Evolutionary conservation across 2,888 invertebrate species (phyloP).

Genomic region (Coronaproctus castanopsis): DNA sequence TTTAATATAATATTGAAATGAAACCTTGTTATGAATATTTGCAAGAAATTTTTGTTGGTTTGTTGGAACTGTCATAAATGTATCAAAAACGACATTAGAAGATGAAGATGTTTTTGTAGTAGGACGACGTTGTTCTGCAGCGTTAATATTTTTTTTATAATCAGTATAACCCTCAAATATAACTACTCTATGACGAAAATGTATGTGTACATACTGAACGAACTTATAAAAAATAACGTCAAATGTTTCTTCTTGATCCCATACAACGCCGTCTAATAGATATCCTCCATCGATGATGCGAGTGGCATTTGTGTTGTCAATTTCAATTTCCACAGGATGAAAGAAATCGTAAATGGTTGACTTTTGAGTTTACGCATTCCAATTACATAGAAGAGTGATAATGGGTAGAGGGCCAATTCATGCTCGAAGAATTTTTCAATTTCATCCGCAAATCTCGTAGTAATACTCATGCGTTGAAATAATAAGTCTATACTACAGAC

Average conservation of each 20-base stretch:
- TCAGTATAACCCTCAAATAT: neutral
- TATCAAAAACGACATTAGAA: slow-evolving; percentile 1
- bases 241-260: slow-evolving; percentile 5
- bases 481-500: too few relatives aligned
- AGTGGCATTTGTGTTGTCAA: neutral
- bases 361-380: slow-evolving; percentile 16
- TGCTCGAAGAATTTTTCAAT: too few relatives aligned
- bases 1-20: neutral
- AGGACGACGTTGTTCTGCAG: slow-evolving; percentile 1
- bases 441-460: too few relatives aligned
- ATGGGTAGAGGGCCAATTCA: slow-evolving; percentile 16
- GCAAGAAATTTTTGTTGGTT: neutral
- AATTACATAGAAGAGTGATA: slow-evolving; percentile 18
- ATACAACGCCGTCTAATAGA: slow-evolving; percentile 5
- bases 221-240: neutral
- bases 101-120: slow-evolving; percentile 3
- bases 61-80: neutral
- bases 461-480: too few relatives aligned
- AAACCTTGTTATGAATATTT: slow-evolving; percentile 4
- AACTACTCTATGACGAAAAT: slow-evolving; percentile 1
- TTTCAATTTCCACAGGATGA: slow-evolving; percentile 4
- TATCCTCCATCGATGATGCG: slow-evolving; percentile 23
- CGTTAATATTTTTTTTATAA: slow-evolving; percentile 4
- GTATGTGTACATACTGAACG: slow-evolving; percentile 1
- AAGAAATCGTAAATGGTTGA: slow-evolving; percentile 17